Conservation (phyloP, 2,113 vertebrate genomes). For the Desmodus rotundus region DNA sequence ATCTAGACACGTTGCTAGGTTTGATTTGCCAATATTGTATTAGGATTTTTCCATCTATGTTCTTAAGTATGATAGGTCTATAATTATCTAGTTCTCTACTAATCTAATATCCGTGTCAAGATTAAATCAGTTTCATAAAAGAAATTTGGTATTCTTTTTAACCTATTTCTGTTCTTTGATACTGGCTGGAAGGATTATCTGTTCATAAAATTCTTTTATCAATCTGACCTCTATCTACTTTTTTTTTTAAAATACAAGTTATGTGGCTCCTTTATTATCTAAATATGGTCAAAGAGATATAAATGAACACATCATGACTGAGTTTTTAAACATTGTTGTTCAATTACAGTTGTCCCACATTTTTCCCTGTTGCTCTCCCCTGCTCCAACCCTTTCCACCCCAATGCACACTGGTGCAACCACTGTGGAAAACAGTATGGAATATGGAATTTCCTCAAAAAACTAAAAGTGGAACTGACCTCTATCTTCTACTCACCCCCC, state of each 20-base stretch:
- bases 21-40: constrained; percentile 76
- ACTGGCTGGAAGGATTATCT: constrained; percentile 47
- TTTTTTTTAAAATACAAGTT: background rate
- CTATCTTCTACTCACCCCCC: background rate
- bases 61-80: constrained; percentile 66
- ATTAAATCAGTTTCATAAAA: constrained; percentile 68
- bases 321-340: background rate
- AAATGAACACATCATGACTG: background rate
- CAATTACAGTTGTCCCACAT: no score
- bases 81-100: constrained; percentile 74
- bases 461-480: no score
- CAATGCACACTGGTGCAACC: no score
- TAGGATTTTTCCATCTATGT: constrained; percentile 70
- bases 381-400: no score
- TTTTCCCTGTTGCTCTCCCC: no score
- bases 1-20: constrained; percentile 64
- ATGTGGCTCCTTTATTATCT: background rate
- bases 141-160: constrained; percentile 34
- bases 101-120: constrained; percentile 74
- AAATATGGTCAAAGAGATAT: background rate
- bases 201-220: background rate
- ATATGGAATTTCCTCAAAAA: no score
- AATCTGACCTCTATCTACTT: background rate
- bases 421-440: no score
- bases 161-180: constrained; percentile 51